Percentiles rank a stretch among this genome's conserved stretches.
Conservation (phyloP, 1,140 invertebrate species). For the Tribolium castaneum region DNA sequence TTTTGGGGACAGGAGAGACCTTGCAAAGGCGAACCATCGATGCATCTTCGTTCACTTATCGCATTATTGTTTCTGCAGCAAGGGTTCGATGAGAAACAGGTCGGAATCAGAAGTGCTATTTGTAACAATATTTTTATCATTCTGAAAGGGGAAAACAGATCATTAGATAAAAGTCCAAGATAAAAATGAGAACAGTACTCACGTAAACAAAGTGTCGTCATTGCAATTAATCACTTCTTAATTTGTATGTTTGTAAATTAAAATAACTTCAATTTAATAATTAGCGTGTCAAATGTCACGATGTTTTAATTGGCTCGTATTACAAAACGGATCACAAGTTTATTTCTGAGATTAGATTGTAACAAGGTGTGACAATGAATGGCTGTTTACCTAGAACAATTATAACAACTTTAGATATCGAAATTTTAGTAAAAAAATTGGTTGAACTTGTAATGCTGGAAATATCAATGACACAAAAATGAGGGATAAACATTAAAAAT, state of each 20-base stretch:
- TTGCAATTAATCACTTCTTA: neutral
- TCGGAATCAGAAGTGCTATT: neutral
- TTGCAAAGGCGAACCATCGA: neutral
- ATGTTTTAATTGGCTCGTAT: neutral
- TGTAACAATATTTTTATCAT: neutral
- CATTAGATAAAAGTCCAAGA: neutral
- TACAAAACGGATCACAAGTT: neutral
- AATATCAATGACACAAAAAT: too few species aligned
- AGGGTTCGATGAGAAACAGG: neutral
- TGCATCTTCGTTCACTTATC: neutral
- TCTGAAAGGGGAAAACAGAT: neutral
- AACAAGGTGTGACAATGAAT: too few species aligned
- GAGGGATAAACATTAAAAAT: too few species aligned
- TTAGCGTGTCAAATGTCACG: neutral
- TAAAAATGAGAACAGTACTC: neutral
- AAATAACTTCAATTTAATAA: neutral
- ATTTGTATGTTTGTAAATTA: neutral
- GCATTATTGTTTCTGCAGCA: neutral
- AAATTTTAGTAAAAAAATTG: too few species aligned
- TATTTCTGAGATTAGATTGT: neutral
- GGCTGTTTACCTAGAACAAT: too few species aligned
- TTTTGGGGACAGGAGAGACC: neutral
- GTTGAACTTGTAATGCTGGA: too few species aligned
- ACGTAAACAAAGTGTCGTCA: conserved; percentile 5
- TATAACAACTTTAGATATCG: too few species aligned